A percentile compares a stretch with the other conserved stretches of the same genome.
phyloP scores from a whole-genome alignment of 2,113 vertebrate genomes.

The Antechinus stuartii region DNA sequence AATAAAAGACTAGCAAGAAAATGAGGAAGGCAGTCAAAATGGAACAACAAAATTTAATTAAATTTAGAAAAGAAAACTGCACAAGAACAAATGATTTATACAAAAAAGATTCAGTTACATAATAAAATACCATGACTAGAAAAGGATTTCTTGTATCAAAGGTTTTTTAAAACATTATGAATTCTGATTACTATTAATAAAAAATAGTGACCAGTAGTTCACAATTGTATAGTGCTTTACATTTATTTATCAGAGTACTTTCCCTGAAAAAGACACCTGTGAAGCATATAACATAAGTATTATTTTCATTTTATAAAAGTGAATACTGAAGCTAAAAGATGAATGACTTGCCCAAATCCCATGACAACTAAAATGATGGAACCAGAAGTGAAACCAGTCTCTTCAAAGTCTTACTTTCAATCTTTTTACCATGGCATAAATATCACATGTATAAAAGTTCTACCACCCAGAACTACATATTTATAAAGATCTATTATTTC shows the following conservation, averaged over 20 bases:
- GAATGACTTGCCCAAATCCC: background rate
- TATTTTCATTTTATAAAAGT: background rate
- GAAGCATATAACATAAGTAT: background rate
- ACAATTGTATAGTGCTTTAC: background rate
- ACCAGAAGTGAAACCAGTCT: background rate
- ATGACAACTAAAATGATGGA: background rate
- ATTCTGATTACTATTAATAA: background rate
- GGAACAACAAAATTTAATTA: background rate
- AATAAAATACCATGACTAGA: constrained; percentile 37
- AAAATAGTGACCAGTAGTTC: background rate
- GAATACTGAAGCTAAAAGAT: background rate
- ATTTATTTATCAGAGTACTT: background rate
- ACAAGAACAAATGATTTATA: constrained; percentile 37
- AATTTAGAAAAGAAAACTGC: background rate
- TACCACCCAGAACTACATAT: constrained; percentile 9
- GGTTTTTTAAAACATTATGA: constrained; percentile 39
- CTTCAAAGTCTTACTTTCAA: background rate
- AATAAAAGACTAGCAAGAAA: constrained; percentile 28
- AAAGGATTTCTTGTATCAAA: background rate
- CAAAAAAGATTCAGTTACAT: constrained; percentile 44
- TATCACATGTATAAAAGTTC: background rate
- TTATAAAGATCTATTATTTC: constrained; percentile 20
- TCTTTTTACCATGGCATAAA: background rate
- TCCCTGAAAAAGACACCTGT: background rate
- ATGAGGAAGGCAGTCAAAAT: constrained; percentile 1